Evolutionary conservation across 2,113 vertebrate genomes (phyloP).

Genomic region (Spilogale gracilis): DNA sequence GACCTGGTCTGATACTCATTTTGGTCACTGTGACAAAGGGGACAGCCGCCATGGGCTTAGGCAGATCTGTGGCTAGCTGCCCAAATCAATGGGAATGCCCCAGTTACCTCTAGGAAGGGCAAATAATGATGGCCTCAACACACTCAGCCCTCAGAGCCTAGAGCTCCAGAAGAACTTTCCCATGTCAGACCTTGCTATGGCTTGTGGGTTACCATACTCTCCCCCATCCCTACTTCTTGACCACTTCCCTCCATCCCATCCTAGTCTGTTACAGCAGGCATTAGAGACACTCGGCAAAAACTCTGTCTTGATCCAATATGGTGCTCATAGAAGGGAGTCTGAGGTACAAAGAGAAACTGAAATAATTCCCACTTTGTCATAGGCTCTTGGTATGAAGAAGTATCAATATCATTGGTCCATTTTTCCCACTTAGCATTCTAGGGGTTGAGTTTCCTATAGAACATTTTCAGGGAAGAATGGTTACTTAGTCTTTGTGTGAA

Average conservation of each 20-base stretch:
- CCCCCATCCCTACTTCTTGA: not conserved
- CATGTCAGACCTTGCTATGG: not conserved
- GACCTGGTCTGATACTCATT: not conserved
- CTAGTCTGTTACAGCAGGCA: not conserved
- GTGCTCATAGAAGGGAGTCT: not conserved
- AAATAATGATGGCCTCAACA: not conserved
- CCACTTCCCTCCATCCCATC: not conserved
- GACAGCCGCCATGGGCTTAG: conserved; percentile 12
- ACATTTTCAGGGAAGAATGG: not conserved
- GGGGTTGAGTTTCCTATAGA: conserved; percentile 38
- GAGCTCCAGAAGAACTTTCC: not conserved
- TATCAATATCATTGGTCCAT: not conserved
- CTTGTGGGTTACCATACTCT: no score
- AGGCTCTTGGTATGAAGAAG: not conserved
- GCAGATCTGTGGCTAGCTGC: not conserved
- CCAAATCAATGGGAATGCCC: not conserved
- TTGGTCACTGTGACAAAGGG: conserved; percentile 65
- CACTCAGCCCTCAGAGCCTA: not conserved
- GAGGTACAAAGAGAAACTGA: not conserved
- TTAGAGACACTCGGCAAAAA: not conserved
- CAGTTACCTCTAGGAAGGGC: not conserved
- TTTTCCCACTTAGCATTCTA: not conserved
- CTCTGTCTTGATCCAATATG: not conserved
- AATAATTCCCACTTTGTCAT: not conserved
- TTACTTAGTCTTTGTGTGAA: not conserved